phyloP scores from a whole-genome alignment of 2,888 invertebrate genomes.

The Priocnemis perturbator region DNA sequence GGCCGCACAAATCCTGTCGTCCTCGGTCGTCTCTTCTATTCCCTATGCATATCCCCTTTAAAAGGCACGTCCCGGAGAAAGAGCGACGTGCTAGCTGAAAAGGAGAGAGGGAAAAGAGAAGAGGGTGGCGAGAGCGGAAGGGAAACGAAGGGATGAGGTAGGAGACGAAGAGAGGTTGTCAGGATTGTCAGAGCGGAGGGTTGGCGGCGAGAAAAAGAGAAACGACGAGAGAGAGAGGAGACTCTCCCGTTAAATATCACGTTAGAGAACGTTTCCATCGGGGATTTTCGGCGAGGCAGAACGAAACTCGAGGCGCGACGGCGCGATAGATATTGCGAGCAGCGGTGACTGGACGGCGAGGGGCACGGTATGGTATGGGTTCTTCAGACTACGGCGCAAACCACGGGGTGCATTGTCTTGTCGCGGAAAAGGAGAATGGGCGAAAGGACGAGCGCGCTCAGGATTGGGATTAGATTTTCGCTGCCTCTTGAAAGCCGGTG shows the following conservation, averaged over 20 bases:
- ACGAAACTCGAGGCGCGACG: conserved; percentile 52
- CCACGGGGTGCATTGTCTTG: conserved; percentile 14
- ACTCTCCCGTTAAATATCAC: conserved; percentile 55
- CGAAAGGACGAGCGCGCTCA: conserved; percentile 6
- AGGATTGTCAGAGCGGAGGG: not conserved
- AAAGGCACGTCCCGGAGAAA: conserved; percentile 7
- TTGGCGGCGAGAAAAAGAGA: not conserved
- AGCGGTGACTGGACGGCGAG: not conserved
- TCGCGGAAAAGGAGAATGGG: conserved; percentile 7
- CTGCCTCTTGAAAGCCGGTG: not conserved
- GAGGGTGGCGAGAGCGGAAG: conserved; percentile 23
- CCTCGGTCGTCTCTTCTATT: not conserved
- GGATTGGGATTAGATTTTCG: conserved; percentile 35
- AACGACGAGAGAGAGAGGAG: conserved; percentile 14
- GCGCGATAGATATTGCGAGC: conserved; percentile 51
- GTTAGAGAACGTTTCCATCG: conserved; percentile 59
- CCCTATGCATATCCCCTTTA: conserved; percentile 28
- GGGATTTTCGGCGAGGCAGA: conserved; percentile 58
- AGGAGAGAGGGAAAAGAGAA: conserved; percentile 19
- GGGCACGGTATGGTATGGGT: not conserved
- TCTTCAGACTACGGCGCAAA: conserved; percentile 7
- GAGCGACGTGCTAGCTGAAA: not conserved
- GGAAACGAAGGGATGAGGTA: conserved; percentile 14
- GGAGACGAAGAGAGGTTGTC: not conserved
- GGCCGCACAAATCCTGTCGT: not conserved